Base-by-base conservation (phyloP, 2,888 invertebrate species). In the Pogonocherus hispidulus region DNA sequence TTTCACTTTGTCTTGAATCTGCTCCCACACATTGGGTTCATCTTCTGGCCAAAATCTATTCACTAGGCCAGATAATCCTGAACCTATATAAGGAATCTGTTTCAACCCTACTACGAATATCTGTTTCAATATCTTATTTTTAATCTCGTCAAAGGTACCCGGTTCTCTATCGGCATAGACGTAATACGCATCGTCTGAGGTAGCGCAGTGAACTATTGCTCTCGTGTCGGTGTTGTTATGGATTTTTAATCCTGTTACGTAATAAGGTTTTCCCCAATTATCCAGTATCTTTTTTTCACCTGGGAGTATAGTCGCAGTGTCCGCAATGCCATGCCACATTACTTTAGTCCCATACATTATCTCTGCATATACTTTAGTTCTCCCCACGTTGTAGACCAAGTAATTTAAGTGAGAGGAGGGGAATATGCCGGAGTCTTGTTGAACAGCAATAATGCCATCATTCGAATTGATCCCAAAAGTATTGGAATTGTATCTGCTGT, bases 361-460 rank as follows among this genome's bases (percentile, higher is more conserved):
- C 9, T 60, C 23, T 3, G 55, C 60, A 11, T 52, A 47, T 8
- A 69, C 65, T n/a, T 23, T 35, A 23, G 57, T 59, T 47, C 69
- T 54, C 6, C 69, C 69, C 11, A 69, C 59, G 20, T 69, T 69
- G 16, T 64, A 47, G 11, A 69, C 56, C 11, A 46, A 8, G 19
- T 46, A 65, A 47, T 65, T 46, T 0, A 41, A 11, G 16, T 62
- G 65, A 18, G 27, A 8, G 3, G 14, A 9, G 1, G 69, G 65
- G 2, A 54, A 11, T 3, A 59, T 22, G 4, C 62, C 69, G 8
- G 64, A 27, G 19, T 47, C 59, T 6, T 27, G 27, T n/a, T 19
- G 1, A 1, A 47, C 3, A 1, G 27, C 0, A 19, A 5, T 0
- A 1, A 47, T 14, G 0, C 18, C 16, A 1, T 23, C 11, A 11